Evolutionary conservation across 1,140 invertebrate species (phyloP), one percentile per base, ranked within the genome.

Genomic region (Uloborus diversus): DNA sequence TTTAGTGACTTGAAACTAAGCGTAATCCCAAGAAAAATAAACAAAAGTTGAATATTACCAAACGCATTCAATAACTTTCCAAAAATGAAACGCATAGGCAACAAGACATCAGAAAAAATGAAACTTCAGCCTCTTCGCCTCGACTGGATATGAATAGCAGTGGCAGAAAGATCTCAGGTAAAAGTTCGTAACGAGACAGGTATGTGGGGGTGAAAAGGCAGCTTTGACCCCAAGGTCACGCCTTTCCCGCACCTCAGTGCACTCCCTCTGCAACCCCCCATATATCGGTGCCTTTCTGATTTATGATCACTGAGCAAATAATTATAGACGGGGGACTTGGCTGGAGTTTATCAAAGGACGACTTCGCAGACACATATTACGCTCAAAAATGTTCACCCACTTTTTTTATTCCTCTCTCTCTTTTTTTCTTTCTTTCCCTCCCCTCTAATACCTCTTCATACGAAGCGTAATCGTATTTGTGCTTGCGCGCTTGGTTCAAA

Each of bases 301-400:
- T 75, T 75, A 75, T 75, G 71, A 64, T 75, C 37, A 64, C 71
- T 75, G 71, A 75, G 20, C 59, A 75, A 75, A 75, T 75, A 75
- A 75, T 75, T 75, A 75, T 75, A 75, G 71, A 51, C 42, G 30
- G 59, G 9, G 5, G n/a, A n/a, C n/a, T n/a, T n/a, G n/a, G 53
- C 27, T 33, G 42, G 17, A 49, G 37, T 49, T 64, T 73, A 73
- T 73, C 13, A 73, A 51, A 49, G 49, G 42, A 14, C 37, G 3
- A 53, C 64, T 75, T 56, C 59, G 37, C 37, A 51, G 71, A 75
- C 71, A 75, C 71, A 75, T 64, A 75, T 75, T 75, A 75, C 57
- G 23, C n/a, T 37, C 25, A 47, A 68, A 51, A 68, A 17, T 51
- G 28, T 30, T 51, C 25, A 30, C 64, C 25, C n/a, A 23, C 23